Evolutionary conservation across 1,140 invertebrate species (phyloP).

Genomic region (Drosophila parvula): DNA sequence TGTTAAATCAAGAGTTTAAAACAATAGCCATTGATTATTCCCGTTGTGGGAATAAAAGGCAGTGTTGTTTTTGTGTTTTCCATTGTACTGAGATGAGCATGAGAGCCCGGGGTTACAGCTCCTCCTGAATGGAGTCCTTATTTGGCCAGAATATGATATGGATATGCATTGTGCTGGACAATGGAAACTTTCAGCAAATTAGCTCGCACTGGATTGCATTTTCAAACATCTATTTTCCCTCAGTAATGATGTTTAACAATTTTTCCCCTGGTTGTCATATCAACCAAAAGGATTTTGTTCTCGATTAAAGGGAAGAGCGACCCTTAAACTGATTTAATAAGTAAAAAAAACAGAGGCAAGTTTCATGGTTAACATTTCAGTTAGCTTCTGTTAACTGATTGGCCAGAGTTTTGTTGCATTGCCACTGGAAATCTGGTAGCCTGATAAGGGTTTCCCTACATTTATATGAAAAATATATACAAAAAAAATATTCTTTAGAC

Average conservation of each 20-base stretch:
- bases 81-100: conserved; percentile 12
- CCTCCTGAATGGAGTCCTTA: background rate
- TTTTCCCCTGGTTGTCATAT: background rate
- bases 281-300: background rate
- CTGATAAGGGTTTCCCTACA: background rate
- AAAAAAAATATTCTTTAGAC: background rate
- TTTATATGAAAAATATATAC: background rate
- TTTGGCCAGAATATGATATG: background rate
- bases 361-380: background rate
- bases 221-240: too few relatives aligned
- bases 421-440: conserved; percentile 1
- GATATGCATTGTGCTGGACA: background rate
- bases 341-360: background rate
- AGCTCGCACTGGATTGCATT: background rate
- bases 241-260: too few relatives aligned
- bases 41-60: conserved; percentile 8
- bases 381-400: background rate
- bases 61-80: background rate
- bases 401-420: conserved; percentile 1
- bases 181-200: background rate
- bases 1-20: background rate
- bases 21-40: conserved; percentile 26
- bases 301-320: background rate
- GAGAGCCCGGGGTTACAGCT: background rate
- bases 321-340: background rate